Evolutionary conservation across 2,113 vertebrate genomes (phyloP), one percentile per base, ranked within the genome.

Genomic region (Barbus barbus): DNA sequence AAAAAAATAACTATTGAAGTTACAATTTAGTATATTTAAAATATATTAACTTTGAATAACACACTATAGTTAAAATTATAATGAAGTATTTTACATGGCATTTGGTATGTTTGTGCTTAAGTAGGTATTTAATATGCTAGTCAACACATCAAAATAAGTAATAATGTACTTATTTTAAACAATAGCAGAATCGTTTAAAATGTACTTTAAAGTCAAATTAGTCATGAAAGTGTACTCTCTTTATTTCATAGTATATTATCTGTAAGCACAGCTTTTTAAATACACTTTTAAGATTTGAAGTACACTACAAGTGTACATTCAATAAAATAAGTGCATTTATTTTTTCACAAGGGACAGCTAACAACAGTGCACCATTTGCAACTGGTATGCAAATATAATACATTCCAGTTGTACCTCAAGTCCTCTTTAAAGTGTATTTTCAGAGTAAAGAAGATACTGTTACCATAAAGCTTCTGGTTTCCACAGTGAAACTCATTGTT

Each of bases 401-500:
- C 72, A 69, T 78, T 53, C 44, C 78, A 76, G 71, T 46, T 69
- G 11, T 20, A 80, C n/a, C 65, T 53, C 77, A 80, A 36, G 76
- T 69, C 12, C 53, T 31, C 46, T 84, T 63, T 84, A 31, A 63
- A 41, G 31, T 71, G 60, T 44, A 60, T 28, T 84, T 69, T 36
- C 46, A 38, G 44, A 38, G 53, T 67, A 31, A 76, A 48, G 24
- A 75, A 67, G 72, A 74, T 77, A 69, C 77, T 71, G 53, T 82
- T 82, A 77, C 79, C 82, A 24, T 69, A 44, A 58, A n/a, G 36
- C 58, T 31, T 75, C 31, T 78, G 26, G 28, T 76, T 78, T 84
- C 60, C 74, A 69, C 74, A 78, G 44, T 78, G 61, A 76, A 79
- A 80, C 51, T 36, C 33, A 78, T 78, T 58, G 76, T 60, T 78